Evolutionary conservation across 2,888 invertebrate species (phyloP).

Genomic region (Slavum lentiscoides): DNA sequence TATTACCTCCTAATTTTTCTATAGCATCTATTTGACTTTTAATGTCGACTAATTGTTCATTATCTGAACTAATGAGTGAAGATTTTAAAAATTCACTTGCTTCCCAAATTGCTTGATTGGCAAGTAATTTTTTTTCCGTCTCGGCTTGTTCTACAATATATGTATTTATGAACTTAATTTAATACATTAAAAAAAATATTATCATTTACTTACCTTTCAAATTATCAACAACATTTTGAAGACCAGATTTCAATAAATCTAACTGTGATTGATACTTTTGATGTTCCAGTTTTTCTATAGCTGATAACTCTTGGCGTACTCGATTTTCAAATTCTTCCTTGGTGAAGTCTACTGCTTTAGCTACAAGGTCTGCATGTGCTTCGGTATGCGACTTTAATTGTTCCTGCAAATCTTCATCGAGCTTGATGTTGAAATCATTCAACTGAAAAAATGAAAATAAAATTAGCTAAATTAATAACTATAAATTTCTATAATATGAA

Average conservation of each 20-base stretch:
- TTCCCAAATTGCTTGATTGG: conserved; percentile 89
- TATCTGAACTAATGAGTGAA: conserved; percentile 26
- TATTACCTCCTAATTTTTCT: conserved; percentile 71
- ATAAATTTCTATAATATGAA: background rate
- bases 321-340: conserved; percentile 50
- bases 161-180: conserved; percentile 14
- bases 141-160: conserved; percentile 68
- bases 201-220: conserved; percentile 18
- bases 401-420: conserved; percentile 21
- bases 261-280: conserved; percentile 37
- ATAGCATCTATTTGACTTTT: conserved; percentile 74
- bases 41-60: conserved; percentile 64
- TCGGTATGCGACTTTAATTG: conserved; percentile 32
- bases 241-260: conserved; percentile 30
- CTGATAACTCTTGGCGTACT: conserved; percentile 35
- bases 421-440: conserved; percentile 24
- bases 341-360: conserved; percentile 34
- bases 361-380: conserved; percentile 34
- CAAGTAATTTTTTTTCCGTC: conserved; percentile 73
- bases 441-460: conserved; percentile 11
- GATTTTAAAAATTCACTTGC: conserved; percentile 75
- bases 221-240: conserved; percentile 39
- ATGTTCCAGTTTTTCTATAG: conserved; percentile 36
- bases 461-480: background rate
- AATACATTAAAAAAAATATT: conserved; percentile 1